These are phyloP conservation scores for Otis tarda DNA, from an alignment of 2,113 vertebrate genomes.

Conservation along the genomic window DNA sequence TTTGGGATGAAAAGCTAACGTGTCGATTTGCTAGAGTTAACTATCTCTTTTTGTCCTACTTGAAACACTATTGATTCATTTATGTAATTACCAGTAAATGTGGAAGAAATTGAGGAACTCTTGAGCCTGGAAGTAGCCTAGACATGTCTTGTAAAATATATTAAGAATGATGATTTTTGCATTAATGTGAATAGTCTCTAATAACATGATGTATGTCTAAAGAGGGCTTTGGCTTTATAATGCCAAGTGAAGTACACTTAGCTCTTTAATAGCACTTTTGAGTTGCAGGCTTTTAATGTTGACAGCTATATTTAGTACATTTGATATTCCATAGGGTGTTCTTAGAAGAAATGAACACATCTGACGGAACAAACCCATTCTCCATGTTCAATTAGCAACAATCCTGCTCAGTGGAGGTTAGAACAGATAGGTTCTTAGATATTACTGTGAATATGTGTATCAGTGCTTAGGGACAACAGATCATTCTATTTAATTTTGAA, in stretches of 20 bases:
- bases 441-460: background rate
- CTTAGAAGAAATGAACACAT: slow-evolving; percentile 49
- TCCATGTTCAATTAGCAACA: slow-evolving; percentile 60
- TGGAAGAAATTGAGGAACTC: slow-evolving; percentile 32
- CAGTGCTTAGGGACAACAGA: slow-evolving; percentile 27
- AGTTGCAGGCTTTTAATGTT: slow-evolving; percentile 67
- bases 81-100: slow-evolving; percentile 47
- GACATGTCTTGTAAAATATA: slow-evolving; percentile 59
- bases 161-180: slow-evolving; percentile 55
- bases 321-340: slow-evolving; percentile 64
- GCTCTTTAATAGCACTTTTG: slow-evolving; percentile 61
- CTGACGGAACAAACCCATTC: slow-evolving; percentile 59
- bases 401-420: slow-evolving; percentile 9
- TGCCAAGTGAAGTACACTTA: slow-evolving; percentile 64
- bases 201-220: slow-evolving; percentile 63
- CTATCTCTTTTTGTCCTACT: background rate
- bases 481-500: slow-evolving; percentile 47
- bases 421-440: slow-evolving; percentile 45
- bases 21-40: background rate
- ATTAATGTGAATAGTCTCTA: slow-evolving; percentile 53
- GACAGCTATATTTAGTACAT: slow-evolving; percentile 67
- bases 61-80: slow-evolving; percentile 43
- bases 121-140: slow-evolving; percentile 25
- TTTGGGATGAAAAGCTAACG: background rate
- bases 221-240: slow-evolving; percentile 59